A percentile compares a stretch with the other conserved stretches of the same genome.
Conservation (phyloP, 2,113 vertebrate species). For the Epinephelus moara region DNA sequence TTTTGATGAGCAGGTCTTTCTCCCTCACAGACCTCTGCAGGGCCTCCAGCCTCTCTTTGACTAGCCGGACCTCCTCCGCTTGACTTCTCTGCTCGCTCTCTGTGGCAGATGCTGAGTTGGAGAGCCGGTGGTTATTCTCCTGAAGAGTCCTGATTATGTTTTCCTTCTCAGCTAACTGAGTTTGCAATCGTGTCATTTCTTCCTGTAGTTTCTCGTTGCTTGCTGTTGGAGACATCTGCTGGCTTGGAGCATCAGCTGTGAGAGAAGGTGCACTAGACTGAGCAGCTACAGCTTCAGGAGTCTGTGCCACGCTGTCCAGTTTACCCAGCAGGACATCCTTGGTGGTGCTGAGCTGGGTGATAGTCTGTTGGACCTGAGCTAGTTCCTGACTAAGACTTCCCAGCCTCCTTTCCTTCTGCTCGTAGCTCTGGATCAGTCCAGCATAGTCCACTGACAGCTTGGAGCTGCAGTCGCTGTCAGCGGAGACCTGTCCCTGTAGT, state of each 20-base stretch:
- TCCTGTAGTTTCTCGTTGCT: constrained; percentile 72
- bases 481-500: constrained; percentile 90
- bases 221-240: constrained; percentile 3
- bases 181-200: constrained; percentile 83
- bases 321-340: constrained; percentile 93
- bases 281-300: constrained; percentile 51
- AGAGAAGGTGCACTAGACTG: constrained; percentile 31
- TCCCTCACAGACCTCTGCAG: constrained; percentile 92
- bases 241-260: constrained; percentile 29
- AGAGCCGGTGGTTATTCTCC: constrained; percentile 93
- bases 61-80: constrained; percentile 86
- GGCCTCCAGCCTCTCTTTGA: constrained; percentile 87
- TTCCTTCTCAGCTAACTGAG: constrained; percentile 88
- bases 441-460: constrained; percentile 92
- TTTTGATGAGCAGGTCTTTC: constrained; percentile 97
- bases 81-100: constrained; percentile 87
- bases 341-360: constrained; percentile 92
- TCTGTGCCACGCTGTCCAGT: constrained; percentile 86
- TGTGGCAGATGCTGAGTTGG: constrained; percentile 88
- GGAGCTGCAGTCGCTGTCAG: constrained; percentile 91
- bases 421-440: constrained; percentile 94
- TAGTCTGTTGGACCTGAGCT: constrained; percentile 92
- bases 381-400: constrained; percentile 91
- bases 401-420: constrained; percentile 92
- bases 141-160: constrained; percentile 90